A percentile compares a stretch with the other conserved stretches of the same genome.
Conservation (phyloP, 1,140 invertebrate genomes). For the Pissodes strobi region DNA sequence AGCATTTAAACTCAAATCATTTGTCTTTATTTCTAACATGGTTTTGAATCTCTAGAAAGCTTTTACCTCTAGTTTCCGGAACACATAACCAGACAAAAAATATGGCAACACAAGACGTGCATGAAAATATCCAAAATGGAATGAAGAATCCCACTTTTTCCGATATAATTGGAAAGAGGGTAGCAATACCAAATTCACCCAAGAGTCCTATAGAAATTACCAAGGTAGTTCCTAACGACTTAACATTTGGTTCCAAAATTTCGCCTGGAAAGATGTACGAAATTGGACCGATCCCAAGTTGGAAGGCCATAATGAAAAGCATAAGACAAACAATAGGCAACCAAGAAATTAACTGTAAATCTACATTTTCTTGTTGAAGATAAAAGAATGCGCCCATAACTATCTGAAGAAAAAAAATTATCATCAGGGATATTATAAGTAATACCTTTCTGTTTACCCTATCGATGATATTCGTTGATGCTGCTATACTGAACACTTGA, state of each 20-base stretch:
- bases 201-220: constrained; percentile 58
- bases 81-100: constrained; percentile 65
- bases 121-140: constrained; percentile 78
- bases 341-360: constrained; percentile 30
- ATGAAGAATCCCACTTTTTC: constrained; percentile 66
- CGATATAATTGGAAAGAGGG: constrained; percentile 67
- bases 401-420: constrained; percentile 57
- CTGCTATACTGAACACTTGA: constrained; percentile 66
- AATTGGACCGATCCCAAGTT: constrained; percentile 72
- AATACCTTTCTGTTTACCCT: constrained; percentile 71
- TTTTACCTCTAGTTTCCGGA: constrained; percentile 81
- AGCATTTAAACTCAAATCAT: no score
- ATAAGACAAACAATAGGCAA: constrained; percentile 38
- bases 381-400: constrained; percentile 39
- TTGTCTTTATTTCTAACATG: constrained; percentile 18
- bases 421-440: constrained; percentile 69
- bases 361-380: constrained; percentile 21
- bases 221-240: constrained; percentile 72
- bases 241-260: constrained; percentile 75
- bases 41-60: constrained; percentile 60
- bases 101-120: constrained; percentile 65
- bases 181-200: constrained; percentile 73
- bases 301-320: constrained; percentile 34
- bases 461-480: constrained; percentile 75
- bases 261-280: constrained; percentile 83